Conservation (phyloP, 2,888 invertebrate genomes). For the Lepidochrysops patricia region DNA sequence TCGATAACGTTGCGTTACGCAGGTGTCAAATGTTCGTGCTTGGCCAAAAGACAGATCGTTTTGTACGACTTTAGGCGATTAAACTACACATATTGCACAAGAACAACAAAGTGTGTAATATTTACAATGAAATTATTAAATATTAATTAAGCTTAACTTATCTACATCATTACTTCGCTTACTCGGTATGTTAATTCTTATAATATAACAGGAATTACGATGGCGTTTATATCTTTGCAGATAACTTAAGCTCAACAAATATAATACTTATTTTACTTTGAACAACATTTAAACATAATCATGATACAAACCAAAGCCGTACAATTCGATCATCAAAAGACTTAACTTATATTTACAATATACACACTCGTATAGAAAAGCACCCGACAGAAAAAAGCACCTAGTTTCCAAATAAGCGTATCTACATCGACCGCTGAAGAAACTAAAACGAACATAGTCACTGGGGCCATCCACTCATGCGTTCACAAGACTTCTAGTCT, state of each 20-base stretch:
- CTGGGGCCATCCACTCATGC: slow-evolving; percentile 36
- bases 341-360: slow-evolving; percentile 67
- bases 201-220: too few relatives aligned
- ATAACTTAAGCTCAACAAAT: neutral
- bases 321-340: slow-evolving; percentile 35
- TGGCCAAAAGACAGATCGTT: too few relatives aligned
- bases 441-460: slow-evolving; percentile 40
- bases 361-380: slow-evolving; percentile 67
- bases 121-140: neutral
- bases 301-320: slow-evolving; percentile 16
- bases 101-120: neutral
- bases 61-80: slow-evolving; percentile 5
- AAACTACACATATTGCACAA: neutral
- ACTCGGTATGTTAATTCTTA: neutral
- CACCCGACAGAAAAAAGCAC: slow-evolving; percentile 73
- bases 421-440: slow-evolving; percentile 44
- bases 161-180: neutral
- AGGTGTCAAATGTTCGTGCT: too few relatives aligned
- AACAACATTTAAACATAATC: neutral
- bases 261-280: neutral
- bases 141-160: neutral
- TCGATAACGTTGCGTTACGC: too few relatives aligned
- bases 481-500: neutral
- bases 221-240: neutral
- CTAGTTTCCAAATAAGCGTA: slow-evolving; percentile 69